These are phyloP conservation scores for Erebia palarica DNA, from an alignment of 2,888 invertebrate species.

Conservation along the genomic window DNA sequence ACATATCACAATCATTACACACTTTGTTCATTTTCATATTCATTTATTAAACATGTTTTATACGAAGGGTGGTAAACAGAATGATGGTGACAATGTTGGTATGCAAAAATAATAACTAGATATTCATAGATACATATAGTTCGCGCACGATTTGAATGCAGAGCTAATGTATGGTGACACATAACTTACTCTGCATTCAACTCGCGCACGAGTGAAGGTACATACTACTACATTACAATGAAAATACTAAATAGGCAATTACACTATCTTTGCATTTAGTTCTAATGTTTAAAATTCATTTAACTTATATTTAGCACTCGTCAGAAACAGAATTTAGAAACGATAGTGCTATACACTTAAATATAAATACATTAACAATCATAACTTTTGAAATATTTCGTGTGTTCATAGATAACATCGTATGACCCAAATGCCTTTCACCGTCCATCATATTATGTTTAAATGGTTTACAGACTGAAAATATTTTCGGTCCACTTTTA, in stretches of 20 bases:
- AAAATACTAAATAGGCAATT: too few species aligned
- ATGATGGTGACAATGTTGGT: too few species aligned
- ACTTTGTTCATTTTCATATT: too few species aligned
- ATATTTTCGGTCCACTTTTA: constrained; percentile 39
- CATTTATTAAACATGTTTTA: too few species aligned
- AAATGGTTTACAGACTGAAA: constrained; percentile 48
- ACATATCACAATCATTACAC: constrained; percentile 11
- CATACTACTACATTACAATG: too few species aligned
- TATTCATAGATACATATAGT: too few species aligned
- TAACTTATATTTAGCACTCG: neutral
- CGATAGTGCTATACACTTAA: neutral
- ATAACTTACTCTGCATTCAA: too few species aligned
- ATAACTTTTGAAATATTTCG: constrained; percentile 28
- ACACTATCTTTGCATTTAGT: neutral
- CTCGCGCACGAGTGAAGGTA: too few species aligned
- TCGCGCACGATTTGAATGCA: too few species aligned
- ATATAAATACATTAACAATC: constrained; percentile 22
- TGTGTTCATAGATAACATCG: constrained; percentile 43
- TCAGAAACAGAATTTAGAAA: neutral
- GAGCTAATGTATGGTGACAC: too few species aligned
- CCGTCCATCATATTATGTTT: constrained; percentile 50
- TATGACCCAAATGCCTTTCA: constrained; percentile 56
- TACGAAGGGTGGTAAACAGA: too few species aligned
- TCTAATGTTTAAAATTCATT: neutral
- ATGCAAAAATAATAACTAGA: too few species aligned